Evolutionary conservation across 2,888 invertebrate genomes (phyloP).

Genomic region (Eubasilissa splendida): DNA sequence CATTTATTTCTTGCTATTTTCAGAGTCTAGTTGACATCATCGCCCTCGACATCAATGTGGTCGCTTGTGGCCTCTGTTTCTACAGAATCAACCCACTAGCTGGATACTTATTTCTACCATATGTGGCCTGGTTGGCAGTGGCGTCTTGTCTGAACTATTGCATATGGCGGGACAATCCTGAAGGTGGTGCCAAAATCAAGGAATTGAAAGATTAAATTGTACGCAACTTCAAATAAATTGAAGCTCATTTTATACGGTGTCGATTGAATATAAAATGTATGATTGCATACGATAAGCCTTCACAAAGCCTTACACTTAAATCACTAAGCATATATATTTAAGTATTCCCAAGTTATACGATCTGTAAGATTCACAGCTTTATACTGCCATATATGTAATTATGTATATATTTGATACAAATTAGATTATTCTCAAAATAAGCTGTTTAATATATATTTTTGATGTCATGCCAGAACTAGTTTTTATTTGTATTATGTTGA

Average conservation of each 20-base stretch:
- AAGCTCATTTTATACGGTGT: background rate
- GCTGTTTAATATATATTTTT: too few relatives aligned
- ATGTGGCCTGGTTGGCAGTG: constrained; percentile 81
- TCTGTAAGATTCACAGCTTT: too few relatives aligned
- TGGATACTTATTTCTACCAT: constrained; percentile 81
- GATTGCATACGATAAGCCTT: too few relatives aligned
- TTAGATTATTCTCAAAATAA: too few relatives aligned
- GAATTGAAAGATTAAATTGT: constrained; percentile 50
- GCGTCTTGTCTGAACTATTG: constrained; percentile 80
- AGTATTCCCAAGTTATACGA: too few relatives aligned
- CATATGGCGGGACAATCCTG: constrained; percentile 76
- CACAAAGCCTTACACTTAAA: too few relatives aligned
- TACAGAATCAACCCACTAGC: constrained; percentile 77
- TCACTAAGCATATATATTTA: too few relatives aligned
- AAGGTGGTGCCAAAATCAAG: constrained; percentile 59
- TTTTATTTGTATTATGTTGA: too few relatives aligned
- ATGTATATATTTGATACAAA: too few relatives aligned
- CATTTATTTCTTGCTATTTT: constrained; percentile 59
- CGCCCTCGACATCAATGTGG: constrained; percentile 74
- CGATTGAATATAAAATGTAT: too few relatives aligned
- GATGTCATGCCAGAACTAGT: too few relatives aligned
- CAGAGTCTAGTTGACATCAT: constrained; percentile 78
- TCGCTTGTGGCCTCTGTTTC: constrained; percentile 74
- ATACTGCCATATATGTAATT: too few relatives aligned
- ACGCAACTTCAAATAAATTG: background rate